Evolutionary conservation across 2,113 vertebrate genomes (phyloP), one percentile per base, ranked within the genome.

Genomic region (Anseranas semipalmata): DNA sequence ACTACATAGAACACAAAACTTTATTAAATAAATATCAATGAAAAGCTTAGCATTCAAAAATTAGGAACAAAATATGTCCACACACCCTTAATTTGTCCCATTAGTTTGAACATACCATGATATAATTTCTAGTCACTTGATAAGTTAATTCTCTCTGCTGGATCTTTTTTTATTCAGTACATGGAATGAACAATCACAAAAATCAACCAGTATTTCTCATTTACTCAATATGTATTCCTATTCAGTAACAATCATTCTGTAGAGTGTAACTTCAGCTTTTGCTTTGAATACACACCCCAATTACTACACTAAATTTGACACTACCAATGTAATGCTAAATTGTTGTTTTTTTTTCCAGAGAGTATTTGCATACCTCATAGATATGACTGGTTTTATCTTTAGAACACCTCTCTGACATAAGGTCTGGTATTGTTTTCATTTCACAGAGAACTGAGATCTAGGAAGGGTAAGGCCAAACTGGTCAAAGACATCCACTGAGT

Each of bases 21-120:
- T 63, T 45, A 75, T 3, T 58, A 28, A 81, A 89, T 33, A 10
- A 85, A 66, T 90, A 94, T 32, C 32, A 89, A 85, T 32, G 22
- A 65, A 86, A 95, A 90, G 12, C 16, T 70, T 88, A 90, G 20
- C 15, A 67, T 70, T 66, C 68, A 87, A 85, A 48, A 48, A 50
- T 50, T 24, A 50, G 48, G 48, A 50, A 50, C 24, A 46, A 46
- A 46, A 46, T 45, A 43, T 50, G n/a, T 33, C 10, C n/a, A 20
- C 3, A 6, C 13, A 18, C 6, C 25, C 25, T 70, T 70, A 45
- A 73, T 80, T 70, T 88, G 65, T 56, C 24, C 14, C 19, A n/a
- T 39, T 88, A 94, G 32, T 37, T 83, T 77, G 21, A 15, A 88
- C 15, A 70, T 37, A 53, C 12, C 12, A 32, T 58, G 18, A 52